Evolutionary conservation across 1,140 invertebrate genomes (phyloP).

Genomic region (Bombus superbus): DNA sequence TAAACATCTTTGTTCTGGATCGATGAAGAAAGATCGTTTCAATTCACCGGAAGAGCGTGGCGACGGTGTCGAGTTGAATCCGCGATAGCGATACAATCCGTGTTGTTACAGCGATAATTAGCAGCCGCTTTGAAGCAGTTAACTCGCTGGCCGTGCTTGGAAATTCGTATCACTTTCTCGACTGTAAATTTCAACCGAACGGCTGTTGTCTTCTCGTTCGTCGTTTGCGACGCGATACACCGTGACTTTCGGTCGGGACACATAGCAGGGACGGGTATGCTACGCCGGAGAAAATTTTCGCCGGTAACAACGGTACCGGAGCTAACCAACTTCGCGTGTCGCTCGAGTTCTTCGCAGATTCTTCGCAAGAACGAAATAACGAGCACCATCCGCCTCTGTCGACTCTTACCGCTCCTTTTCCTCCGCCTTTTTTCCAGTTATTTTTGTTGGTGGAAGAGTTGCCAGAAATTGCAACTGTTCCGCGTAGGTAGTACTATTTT

Average conservation of each 20-base stretch:
- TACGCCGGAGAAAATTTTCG: neutral
- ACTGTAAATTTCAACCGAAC: neutral
- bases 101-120: neutral
- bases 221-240: neutral
- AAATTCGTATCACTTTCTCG: conserved; percentile 19
- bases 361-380: conserved; percentile 21
- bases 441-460: neutral
- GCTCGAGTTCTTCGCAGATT: neutral
- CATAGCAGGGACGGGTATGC: no score
- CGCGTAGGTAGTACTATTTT: neutral
- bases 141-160: neutral
- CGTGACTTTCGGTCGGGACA: neutral
- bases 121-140: neutral
- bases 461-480: neutral
- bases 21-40: neutral
- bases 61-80: neutral
- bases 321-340: neutral
- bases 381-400: neutral
- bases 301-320: neutral
- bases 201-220: neutral
- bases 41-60: neutral
- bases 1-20: neutral
- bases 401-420: neutral
- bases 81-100: neutral
- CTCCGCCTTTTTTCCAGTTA: neutral